A percentile compares a stretch with the other conserved stretches of the same genome.
Conservation (phyloP, 1,140 invertebrate genomes). For the Brachionus rubens region DNA sequence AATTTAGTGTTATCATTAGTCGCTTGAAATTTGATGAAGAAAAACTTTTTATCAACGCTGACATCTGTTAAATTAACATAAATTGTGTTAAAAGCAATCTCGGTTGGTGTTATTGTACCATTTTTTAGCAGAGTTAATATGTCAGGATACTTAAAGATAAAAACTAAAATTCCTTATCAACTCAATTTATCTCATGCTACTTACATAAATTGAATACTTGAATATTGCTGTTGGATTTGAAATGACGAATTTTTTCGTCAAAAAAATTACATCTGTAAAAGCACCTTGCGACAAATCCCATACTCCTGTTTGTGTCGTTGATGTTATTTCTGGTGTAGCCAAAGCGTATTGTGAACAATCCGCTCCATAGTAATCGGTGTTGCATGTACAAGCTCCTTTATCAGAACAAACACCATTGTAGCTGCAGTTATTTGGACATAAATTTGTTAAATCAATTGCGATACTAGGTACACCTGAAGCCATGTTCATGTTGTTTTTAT, state of each 20-base stretch:
- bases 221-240: not conserved
- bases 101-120: not conserved
- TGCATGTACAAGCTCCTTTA: not conserved
- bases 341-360: not conserved
- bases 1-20: not conserved
- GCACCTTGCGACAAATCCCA: not conserved
- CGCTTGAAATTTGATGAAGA: slow-evolving; percentile 1
- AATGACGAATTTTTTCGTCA: not conserved
- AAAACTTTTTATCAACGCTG: not conserved
- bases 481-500: not conserved
- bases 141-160: slow-evolving; percentile 6
- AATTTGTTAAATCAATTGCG: not conserved
- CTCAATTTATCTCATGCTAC: no score
- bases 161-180: no score
- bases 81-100: not conserved
- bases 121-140: not conserved
- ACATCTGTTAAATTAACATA: not conserved
- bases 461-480: not conserved
- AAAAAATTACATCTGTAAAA: not conserved
- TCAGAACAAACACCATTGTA: not conserved
- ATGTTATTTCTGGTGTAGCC: not conserved
- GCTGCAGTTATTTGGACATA: slow-evolving; percentile 2
- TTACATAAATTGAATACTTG: not conserved
- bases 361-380: not conserved
- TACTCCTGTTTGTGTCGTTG: not conserved